These are phyloP conservation scores for Montipora cactus DNA, from an alignment of 64 coral and sea anemone genomes.

Conservation along the genomic window DNA sequence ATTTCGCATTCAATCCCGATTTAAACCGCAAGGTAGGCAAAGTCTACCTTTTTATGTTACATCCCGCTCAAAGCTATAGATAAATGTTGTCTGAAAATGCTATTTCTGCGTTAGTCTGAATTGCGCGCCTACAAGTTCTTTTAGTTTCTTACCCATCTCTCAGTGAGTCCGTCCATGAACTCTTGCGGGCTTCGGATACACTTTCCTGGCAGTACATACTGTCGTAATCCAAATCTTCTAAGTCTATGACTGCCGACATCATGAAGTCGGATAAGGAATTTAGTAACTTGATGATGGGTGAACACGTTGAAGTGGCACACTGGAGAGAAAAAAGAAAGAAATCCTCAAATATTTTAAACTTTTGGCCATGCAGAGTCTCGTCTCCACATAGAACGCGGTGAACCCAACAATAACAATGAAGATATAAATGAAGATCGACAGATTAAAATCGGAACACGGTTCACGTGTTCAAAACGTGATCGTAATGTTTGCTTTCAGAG, in stretches of 20 bases:
- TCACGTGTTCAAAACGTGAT: not conserved
- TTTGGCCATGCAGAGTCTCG: too few relatives aligned
- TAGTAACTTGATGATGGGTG: not conserved
- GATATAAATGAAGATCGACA: not conserved
- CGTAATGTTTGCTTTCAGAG: not conserved
- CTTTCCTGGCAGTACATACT: not conserved
- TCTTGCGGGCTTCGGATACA: not conserved
- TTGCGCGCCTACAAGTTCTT: too few relatives aligned
- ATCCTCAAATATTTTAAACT: too few relatives aligned
- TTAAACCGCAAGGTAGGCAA: too few relatives aligned
- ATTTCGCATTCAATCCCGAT: too few relatives aligned
- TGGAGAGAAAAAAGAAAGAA: too few relatives aligned
- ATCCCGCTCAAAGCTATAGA: too few relatives aligned
- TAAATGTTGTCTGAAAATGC: too few relatives aligned
- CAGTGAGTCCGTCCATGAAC: not conserved
- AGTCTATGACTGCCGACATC: conserved; percentile 32
- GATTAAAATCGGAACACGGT: not conserved
- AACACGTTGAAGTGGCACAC: not conserved
- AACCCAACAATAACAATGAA: too few relatives aligned
- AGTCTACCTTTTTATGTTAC: too few relatives aligned
- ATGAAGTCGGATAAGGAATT: not conserved
- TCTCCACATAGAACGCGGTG: too few relatives aligned
- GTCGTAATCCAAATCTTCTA: conserved; percentile 42
- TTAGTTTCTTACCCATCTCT: conserved; percentile 1
- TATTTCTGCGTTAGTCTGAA: too few relatives aligned